Base-by-base conservation (phyloP, 2,888 invertebrate genomes). In the Macropis europaea region DNA sequence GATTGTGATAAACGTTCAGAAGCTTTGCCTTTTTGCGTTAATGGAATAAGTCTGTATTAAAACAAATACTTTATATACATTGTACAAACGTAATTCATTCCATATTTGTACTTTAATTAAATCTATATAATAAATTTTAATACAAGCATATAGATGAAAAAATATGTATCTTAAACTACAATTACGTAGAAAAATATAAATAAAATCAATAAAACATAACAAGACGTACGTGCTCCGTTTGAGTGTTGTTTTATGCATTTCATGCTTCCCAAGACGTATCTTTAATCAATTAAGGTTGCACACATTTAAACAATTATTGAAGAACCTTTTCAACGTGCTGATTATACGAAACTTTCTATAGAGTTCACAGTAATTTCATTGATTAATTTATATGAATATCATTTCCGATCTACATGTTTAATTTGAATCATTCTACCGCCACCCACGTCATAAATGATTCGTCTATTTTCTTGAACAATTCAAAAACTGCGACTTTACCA, bases 241-340 rank as follows among this genome's bases (percentile, higher is more conserved):
- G 42, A 53, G 36, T 71, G 77, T 61, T 67, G 78, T 82, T 62
- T 81, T 84, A 84, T 83, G 84, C 85, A 86, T 86, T 76, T 84
- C 84, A 86, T 86, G 80, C 81, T 86, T 84, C 59, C 62, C 42
- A 38, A 43, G 22, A 57, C 4, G 43, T 67, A 54, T 54, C 43
- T 63, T 38, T 53, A 59, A 59, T 73, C 47, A 59, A 52, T 30
- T 40, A 13, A 69, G 40, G 53, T 47, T n/a, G n/a, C n/a, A n/a
- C 17, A 54, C 7, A 42, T 38, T 70, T 11, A 53, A 43, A 17
- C 32, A 53, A 59, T 52, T 53, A 13, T 19, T 7, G 30, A 26
- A 32, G 45, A 50, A 47, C 47, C 15, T 6, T 50, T 38, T 13
- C 34, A 26, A 6, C 17, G 11, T 32, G 17, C 42, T 47, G 53